A percentile compares a stretch with the other conserved stretches of the same genome.
Conservation (phyloP, 2,797 vertebrate species). For the Argentina silus region DNA sequence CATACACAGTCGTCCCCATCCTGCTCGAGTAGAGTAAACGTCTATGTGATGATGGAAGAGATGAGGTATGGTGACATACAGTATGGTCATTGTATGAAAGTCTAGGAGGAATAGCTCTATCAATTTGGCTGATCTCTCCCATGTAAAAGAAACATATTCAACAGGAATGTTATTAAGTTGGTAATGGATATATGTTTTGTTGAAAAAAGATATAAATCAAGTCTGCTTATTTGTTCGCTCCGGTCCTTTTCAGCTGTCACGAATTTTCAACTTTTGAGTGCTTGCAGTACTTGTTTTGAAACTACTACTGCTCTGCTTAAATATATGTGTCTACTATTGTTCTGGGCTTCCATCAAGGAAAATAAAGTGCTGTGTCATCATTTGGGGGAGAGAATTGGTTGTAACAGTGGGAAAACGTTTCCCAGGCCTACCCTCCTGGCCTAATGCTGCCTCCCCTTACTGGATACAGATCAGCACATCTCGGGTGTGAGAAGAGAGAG, state of each 20-base stretch:
- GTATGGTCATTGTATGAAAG: slow-evolving; percentile 50
- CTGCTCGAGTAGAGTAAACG: slow-evolving; percentile 63
- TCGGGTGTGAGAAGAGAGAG: slow-evolving; percentile 42
- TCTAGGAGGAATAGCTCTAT: slow-evolving; percentile 25
- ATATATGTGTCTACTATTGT: slow-evolving; percentile 52
- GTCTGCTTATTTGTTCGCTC: slow-evolving; percentile 35
- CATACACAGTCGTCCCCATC: slow-evolving; percentile 66
- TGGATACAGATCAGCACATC: slow-evolving; percentile 54
- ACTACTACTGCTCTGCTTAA: slow-evolving; percentile 47
- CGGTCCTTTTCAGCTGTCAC: slow-evolving; percentile 24
- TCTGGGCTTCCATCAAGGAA: slow-evolving; percentile 57
- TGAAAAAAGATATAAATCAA: slow-evolving; percentile 27
- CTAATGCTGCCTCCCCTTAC: slow-evolving; percentile 54
- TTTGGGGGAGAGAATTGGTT: slow-evolving; percentile 3
- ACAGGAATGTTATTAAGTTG: slow-evolving; percentile 28
- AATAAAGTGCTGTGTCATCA: slow-evolving; percentile 62
- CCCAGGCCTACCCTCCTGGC: slow-evolving; percentile 52
- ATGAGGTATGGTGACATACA: slow-evolving; percentile 64
- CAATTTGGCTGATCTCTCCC: slow-evolving; percentile 36
- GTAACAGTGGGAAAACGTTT: slow-evolving; percentile 51
- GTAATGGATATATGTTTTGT: slow-evolving; percentile 12
- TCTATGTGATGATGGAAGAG: slow-evolving; percentile 62
- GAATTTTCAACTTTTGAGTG: slow-evolving; percentile 22
- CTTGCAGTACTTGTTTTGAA: slow-evolving; percentile 33
- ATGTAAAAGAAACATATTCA: slow-evolving; percentile 46